Base-by-base conservation (phyloP, 2,888 invertebrate genomes). In the Plutella xylostella region DNA sequence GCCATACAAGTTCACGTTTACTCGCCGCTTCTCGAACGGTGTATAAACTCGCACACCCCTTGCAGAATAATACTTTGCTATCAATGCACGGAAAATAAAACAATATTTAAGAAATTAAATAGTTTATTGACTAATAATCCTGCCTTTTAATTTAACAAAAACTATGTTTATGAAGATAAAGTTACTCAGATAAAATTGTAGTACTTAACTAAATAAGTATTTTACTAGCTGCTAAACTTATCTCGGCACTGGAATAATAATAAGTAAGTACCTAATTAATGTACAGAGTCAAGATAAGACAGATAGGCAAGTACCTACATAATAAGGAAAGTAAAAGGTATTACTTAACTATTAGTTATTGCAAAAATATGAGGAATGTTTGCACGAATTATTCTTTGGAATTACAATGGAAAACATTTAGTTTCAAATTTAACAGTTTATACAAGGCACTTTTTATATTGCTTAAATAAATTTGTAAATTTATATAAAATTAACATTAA, bases 401-500 rank as follows among this genome's bases (percentile, higher is more conserved):
- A 46, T 52, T 51, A 52, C 9, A 28, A 28, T 50, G 52, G 51
- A 46, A 49, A 47, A 46, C 43, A 47, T 48, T 45, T 46, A 38
- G 28, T 46, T 43, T 48, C 46, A 57, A 51, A 40, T 38, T 39
- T 51, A 28, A 28, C 53, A 51, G 52, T 55, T 57, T 60, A 65
- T 57, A 60, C 57, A 51, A 72, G 72, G 73, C 74, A 75, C 75
- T 53, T 48, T 49, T 42, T 50, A 58, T 63, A 67, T 66, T 68
- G 64, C 68, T 55, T 52, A 14, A 31, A 48, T 55, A 39, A n/a
- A 39, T 15, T n/a, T n/a, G n/a, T n/a, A n/a, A n/a, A n/a, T n/a
- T n/a, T n/a, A n/a, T n/a, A n/a, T n/a, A n/a, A n/a, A n/a, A n/a
- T n/a, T n/a, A n/a, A n/a, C n/a, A n/a, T n/a, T n/a, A n/a, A n/a